Percentiles rank a stretch among this genome's conserved stretches.
phyloP scores from a whole-genome alignment of 2,888 invertebrate species.

The Gortyna flavago region DNA sequence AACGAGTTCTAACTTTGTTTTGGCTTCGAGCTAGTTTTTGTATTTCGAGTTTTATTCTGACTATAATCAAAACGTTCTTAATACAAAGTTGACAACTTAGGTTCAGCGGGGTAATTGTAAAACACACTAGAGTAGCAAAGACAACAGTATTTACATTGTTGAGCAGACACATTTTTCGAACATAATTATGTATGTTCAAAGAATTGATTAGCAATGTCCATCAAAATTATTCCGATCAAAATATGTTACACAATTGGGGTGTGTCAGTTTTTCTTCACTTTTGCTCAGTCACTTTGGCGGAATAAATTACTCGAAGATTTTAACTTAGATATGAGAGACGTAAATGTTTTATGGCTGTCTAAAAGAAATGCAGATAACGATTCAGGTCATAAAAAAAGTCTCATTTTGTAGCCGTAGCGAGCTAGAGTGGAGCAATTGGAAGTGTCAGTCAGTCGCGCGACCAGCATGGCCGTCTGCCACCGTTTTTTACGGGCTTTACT shows the following conservation, averaged over 20 bases:
- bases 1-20: not conserved
- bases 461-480: not conserved
- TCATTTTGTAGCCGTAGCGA: not conserved
- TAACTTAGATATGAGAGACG: not conserved
- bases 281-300: not conserved
- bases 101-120: not conserved
- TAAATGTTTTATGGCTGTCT: not conserved
- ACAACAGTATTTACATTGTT: too few relatives aligned
- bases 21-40: not conserved
- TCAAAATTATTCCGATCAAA: too few relatives aligned
- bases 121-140: too few relatives aligned
- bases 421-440: constrained; percentile 11
- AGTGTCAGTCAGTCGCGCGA: constrained; percentile 17
- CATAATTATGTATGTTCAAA: not conserved
- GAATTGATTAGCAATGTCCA: not conserved
- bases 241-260: too few relatives aligned
- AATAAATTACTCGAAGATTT: not conserved
- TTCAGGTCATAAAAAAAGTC: constrained; percentile 22
- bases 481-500: constrained; percentile 15
- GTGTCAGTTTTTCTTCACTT: not conserved
- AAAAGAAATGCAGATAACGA: not conserved
- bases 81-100: not conserved
- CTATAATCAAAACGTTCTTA: not conserved
- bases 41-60: not conserved
- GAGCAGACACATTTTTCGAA: too few relatives aligned